Evolutionary conservation across 2,888 invertebrate genomes (phyloP), one percentile per base, ranked within the genome.

Genomic region (Phortica magna): DNA sequence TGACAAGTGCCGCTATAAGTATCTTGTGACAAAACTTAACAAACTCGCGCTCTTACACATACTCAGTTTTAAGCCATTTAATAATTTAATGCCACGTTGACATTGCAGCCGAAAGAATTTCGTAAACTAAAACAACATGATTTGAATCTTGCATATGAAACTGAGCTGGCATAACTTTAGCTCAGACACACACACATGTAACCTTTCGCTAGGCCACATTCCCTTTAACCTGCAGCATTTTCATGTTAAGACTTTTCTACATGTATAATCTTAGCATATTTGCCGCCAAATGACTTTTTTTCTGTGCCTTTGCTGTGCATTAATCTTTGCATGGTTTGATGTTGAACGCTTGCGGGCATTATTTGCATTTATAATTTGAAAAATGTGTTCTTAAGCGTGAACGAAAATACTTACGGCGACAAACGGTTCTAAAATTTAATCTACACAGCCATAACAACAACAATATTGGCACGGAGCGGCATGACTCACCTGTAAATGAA

Each of bases 261-360:
- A 31, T 31, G 31, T 31, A 31, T 31, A 31, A 31, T 31, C 48
- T 48, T 48, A 6, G 48, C 14, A 48, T 48, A 12, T 48, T 48
- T 48, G 48, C 48, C 48, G 48, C 48, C 48, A 48, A 48, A 48
- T 9, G 14, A 14, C 14, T n/a, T 39, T 19, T 59, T 43, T n/a
- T 71, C 17, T 19, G 19, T 59, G 42, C 41, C 70, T 67, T 39
- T 75, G 22, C 78, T 75, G 68, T 71, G 79, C 80, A 80, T 80
- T 72, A 79, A 80, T 80, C 80, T 80, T 79, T 80, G 79, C 79
- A 80, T 80, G 75, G 22, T 61, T 61, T 61, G 19, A 17, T 10
- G 48, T 48, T 22, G n/a, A 7, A 39, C n/a, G 68, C 43, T 68
- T 22, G 19, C 68, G 19, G 68, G 68, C 68, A 68, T 43, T 48